phyloP scores from a whole-genome alignment of 1,140 invertebrate genomes.

The Drosophila rhopaloa region DNA sequence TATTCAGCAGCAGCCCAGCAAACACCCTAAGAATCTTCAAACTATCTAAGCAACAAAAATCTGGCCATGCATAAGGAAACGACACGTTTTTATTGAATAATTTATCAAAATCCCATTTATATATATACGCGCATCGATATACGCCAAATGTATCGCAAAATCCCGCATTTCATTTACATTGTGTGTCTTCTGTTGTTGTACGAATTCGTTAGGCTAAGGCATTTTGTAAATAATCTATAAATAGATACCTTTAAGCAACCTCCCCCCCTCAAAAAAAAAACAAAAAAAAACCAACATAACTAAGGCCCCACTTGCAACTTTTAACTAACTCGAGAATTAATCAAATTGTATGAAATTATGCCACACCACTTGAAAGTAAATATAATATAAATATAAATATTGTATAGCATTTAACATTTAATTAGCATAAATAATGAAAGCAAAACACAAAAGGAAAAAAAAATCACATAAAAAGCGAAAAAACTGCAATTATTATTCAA shows the following conservation, averaged over 20 bases:
- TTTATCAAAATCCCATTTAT: conserved; percentile 47
- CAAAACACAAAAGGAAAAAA: conserved; percentile 41
- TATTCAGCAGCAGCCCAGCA: conserved; percentile 42
- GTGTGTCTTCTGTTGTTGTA: conserved; percentile 74
- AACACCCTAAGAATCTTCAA: conserved; percentile 78
- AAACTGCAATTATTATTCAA: conserved; percentile 82
- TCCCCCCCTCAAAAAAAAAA: conserved; percentile 22
- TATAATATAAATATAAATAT: conserved; percentile 57
- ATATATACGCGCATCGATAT: conserved; percentile 27
- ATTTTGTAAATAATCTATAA: conserved; percentile 76
- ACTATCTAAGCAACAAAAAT: conserved; percentile 70
- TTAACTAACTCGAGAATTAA: conserved; percentile 81
- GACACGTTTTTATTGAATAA: conserved; percentile 55
- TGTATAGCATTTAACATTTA: conserved; percentile 81
- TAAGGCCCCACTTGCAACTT: conserved; percentile 40
- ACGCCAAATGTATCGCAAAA: conserved; percentile 26
- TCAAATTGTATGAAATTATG: conserved; percentile 79
- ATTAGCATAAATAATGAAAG: conserved; percentile 76
- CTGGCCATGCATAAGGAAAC: conserved; percentile 69
- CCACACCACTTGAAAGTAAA: conserved; percentile 64
- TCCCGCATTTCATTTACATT: conserved; percentile 56
- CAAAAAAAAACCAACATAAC: conserved; percentile 10
- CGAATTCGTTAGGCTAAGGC: conserved; percentile 75
- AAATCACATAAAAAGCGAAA: conserved; percentile 59
- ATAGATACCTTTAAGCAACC: conserved; percentile 62